Base-by-base conservation (phyloP, 2,888 invertebrate species). In the Scaptomyza caliginosa region DNA sequence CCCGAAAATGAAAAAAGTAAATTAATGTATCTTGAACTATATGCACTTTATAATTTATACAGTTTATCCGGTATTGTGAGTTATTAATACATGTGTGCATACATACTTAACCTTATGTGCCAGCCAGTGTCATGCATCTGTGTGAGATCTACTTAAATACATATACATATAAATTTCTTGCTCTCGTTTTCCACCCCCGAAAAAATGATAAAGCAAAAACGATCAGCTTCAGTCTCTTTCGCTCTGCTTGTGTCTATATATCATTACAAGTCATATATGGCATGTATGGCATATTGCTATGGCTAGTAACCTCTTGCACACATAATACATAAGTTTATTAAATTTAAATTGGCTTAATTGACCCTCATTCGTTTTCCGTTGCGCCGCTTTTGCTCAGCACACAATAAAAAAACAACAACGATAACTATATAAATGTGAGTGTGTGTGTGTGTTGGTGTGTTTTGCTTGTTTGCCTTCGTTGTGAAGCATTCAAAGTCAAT, bases 341-440 rank as follows among this genome's bases (percentile, higher is more conserved):
- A 90, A 91, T 91, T 91, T 90, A 91, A 91, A 91, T 91, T 91
- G 91, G 87, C 91, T 91, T 90, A 91, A 91, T 91, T 91, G 91
- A 91, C 91, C 91, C 90, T 88, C 89, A 88, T 89, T 88, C 86
- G 84, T 79, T 84, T 83, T 86, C 84, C 86, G 81, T 73, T 84
- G 80, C 73, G 70, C 74, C 57, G 60, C 68, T 60, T 59, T 30
- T 30, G 30, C 67, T 51, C 39, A 70, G 52, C 70, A 73, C 76
- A 67, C 70, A 65, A 56, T 66, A 64, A 63, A 39, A 58, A 59
- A 60, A 43, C 63, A 54, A 48, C 58, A 40, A 58, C 62, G 60
- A 57, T 62, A 66, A 60, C 38, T 34, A 30, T n/a, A n/a, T n/a
- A n/a, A n/a, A n/a, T n/a, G n/a, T n/a, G n/a, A n/a, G n/a, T n/a